A percentile compares a stretch with the other conserved stretches of the same genome.
phyloP scores from a whole-genome alignment of 2,113 vertebrate species.

The Monopterus albus region DNA sequence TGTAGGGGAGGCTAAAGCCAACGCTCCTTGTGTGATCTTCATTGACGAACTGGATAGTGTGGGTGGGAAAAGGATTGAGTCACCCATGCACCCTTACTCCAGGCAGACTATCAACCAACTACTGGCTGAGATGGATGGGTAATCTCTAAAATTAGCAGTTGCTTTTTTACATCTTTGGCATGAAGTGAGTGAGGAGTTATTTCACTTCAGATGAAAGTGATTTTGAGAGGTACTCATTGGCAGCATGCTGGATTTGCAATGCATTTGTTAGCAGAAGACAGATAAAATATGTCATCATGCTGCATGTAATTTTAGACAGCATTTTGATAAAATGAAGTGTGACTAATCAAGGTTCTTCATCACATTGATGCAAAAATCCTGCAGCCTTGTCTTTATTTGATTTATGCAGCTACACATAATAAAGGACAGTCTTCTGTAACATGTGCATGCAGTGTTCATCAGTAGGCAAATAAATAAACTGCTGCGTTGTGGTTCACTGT shows the following conservation, averaged over 20 bases:
- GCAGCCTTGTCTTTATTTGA: too few relatives aligned
- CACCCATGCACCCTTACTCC: slow-evolving; percentile 98
- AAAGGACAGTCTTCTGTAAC: too few relatives aligned
- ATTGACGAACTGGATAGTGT: slow-evolving; percentile 99
- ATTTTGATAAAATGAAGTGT: too few relatives aligned
- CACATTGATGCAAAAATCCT: too few relatives aligned
- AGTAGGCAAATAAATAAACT: too few relatives aligned
- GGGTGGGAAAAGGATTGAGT: slow-evolving; percentile 97
- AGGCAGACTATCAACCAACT: slow-evolving; percentile 99
- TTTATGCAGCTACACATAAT: too few relatives aligned
- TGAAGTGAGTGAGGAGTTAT: neutral
- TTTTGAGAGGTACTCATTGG: neutral
- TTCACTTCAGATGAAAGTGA: neutral
- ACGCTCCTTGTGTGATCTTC: slow-evolving; percentile 97
- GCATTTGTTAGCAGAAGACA: neutral
- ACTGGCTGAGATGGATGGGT: slow-evolving; percentile 99
- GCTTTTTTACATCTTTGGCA: neutral
- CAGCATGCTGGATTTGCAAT: neutral
- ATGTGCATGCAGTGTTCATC: too few relatives aligned
- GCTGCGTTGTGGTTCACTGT: too few relatives aligned
- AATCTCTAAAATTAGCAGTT: slow-evolving; percentile 41
- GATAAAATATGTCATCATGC: too few relatives aligned
- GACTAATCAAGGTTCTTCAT: too few relatives aligned
- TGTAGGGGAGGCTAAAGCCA: slow-evolving; percentile 94
- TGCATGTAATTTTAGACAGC: too few relatives aligned